Base-by-base conservation (phyloP, 1,140 invertebrate species). In the Diorhabda carinulata region DNA sequence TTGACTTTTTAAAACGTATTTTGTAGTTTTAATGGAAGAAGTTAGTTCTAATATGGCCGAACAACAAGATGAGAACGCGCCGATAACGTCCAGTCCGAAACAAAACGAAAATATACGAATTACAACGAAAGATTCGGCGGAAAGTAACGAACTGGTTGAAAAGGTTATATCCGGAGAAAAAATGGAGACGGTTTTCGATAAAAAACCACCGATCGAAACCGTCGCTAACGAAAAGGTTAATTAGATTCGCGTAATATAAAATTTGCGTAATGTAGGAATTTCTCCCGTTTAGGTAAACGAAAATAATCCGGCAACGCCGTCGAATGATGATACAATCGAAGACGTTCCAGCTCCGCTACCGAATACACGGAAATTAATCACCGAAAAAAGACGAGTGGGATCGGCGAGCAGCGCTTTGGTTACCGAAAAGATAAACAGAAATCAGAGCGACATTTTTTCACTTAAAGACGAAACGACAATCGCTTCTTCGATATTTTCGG, bases 401-500 rank as follows among this genome's bases (percentile, higher is more conserved):
- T 8, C 58, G 7, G 58, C 10, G 8, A n/a, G 7, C 6, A 25
- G n/a, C 25, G 58, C 41, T 41, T 43, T 4, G 2, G 40, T 63
- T 63, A 9, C 41, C 7, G 40, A 9, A 44, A n/a, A 44, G 52
- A 70, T 68, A 6, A 47, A 63, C 1, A 70, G 63, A n/a, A 74
- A 74, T 63, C 69, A 72, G 58, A 73, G 74, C 64, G 72, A 74
- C 45, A 76, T 76, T 62, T 74, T 76, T 25, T 74, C 71, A 4
- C 57, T 75, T 43, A 71, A 76, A 60, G 69, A 70, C 10, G 44
- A 67, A 4, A 41, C 72, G 44, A 73, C 64, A 9, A 68, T 66
- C n/a, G 25, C 57, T n/a, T 70, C 70, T 0, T 66, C 64, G 2
- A 75, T 75, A 52, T 75, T 73, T 43, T 75, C 73, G 10, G 65